Base-by-base conservation (phyloP, 2,797 vertebrate species). In the Liparis tanakae region DNA sequence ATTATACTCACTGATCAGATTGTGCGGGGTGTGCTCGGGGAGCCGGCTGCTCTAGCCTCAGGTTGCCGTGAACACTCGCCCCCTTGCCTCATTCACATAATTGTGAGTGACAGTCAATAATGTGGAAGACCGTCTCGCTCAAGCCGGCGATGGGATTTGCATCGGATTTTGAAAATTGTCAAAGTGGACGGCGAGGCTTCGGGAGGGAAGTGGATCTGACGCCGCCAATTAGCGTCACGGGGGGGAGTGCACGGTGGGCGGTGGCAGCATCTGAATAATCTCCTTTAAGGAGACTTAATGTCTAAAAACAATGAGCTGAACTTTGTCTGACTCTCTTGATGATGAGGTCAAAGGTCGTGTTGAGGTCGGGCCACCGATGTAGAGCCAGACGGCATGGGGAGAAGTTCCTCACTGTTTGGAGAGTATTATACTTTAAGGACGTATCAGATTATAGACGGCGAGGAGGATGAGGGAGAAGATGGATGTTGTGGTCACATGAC, bases 81-180 rank as follows among this genome's bases (percentile, higher is more conserved):
- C 87, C 84, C 89, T 91, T 82, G 84, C 80, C 72, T 86, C 83
- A 62, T 88, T 88, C 76, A 72, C 82, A 60, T 94, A 93, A 91
- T 94, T 92, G 92, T 93, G 93, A 94, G 88, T 93, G 93, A 93
- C 93, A 94, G 88, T 92, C 91, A 91, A 93, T 94, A 94, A 93
- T 93, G 88, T 70, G 78, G 85, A 86, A 85, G 86, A 87, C 85
- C 66, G 81, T 77, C 81, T 82, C 43, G 85, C 82, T 71, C 78
- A 30, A 82, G 87, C 89, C 86, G 15, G 15, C 84, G 80, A 94
- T 93, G 90, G 88, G 92, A 94, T 95, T 94, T 95, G 91, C 93
- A 93, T 92, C 90, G 93, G 85, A 93, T 95, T 95, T 95, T 91
- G 83, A 83, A 88, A 91, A 94, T 94, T 90, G 93, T 92, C 90